Evolutionary conservation across 2,888 invertebrate genomes (phyloP).

Genomic region (Eremobia ochroleuca): DNA sequence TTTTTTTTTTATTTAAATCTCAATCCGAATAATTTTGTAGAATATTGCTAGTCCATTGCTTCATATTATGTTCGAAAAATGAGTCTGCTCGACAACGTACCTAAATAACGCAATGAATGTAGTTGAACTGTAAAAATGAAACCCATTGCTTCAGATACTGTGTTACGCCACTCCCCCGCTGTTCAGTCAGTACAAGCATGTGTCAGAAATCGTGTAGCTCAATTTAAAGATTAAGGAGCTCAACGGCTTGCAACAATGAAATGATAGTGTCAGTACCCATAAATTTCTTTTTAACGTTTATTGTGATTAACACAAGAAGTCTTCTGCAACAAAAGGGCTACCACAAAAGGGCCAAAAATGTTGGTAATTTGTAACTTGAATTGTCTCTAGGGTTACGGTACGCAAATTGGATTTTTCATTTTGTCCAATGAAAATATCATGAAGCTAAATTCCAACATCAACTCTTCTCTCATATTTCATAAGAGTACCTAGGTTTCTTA

Average conservation of each 20-base stretch:
- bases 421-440: slow-evolving; percentile 19
- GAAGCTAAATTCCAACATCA: slow-evolving; percentile 5
- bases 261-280: background rate
- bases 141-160: no score
- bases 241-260: background rate
- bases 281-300: slow-evolving; percentile 5
- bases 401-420: slow-evolving; percentile 10
- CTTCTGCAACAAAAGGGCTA: slow-evolving; percentile 16
- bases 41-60: no score
- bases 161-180: no score
- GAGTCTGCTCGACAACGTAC: no score
- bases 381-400: slow-evolving; percentile 8
- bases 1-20: no score
- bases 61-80: no score
- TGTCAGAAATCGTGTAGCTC: no score
- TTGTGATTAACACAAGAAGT: slow-evolving; percentile 9
- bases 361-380: slow-evolving; percentile 8
- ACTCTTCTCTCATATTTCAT: background rate
- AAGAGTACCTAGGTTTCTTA: background rate
- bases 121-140: no score
- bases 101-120: no score
- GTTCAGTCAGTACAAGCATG: background rate
- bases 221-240: background rate
- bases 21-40: no score
- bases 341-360: slow-evolving; percentile 20